Evolutionary conservation across 2,113 vertebrate genomes (phyloP).

Genomic region (Phyllostomus discolor): DNA sequence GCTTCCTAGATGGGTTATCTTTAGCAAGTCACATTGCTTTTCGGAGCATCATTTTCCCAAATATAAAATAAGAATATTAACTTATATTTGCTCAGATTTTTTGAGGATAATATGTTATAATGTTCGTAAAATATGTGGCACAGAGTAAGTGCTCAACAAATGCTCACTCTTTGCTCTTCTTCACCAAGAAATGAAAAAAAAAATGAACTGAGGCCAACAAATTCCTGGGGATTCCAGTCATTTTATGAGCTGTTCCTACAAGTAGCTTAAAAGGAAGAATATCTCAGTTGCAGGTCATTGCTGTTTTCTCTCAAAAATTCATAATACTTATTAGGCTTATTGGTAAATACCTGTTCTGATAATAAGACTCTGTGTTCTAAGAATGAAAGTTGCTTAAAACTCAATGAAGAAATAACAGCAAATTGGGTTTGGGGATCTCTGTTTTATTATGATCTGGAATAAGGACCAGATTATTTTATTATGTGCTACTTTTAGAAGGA

Average conservation of each 20-base stretch:
- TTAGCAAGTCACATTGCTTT: neutral
- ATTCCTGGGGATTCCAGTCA: neutral
- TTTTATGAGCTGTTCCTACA: neutral
- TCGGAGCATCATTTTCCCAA: neutral
- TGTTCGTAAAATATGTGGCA: neutral
- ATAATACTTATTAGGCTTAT: conserved; percentile 37
- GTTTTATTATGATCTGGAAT: conserved; percentile 51
- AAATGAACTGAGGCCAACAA: neutral
- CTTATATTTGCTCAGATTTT: neutral
- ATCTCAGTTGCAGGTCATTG: neutral
- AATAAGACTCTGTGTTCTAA: conserved; percentile 34
- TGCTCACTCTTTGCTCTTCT: neutral
- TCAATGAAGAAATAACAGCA: conserved; percentile 50
- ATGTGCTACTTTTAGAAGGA: conserved; percentile 42
- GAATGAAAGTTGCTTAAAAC: conserved; percentile 30
- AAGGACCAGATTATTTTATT: conserved; percentile 42
- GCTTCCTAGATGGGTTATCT: neutral
- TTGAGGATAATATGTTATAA: neutral
- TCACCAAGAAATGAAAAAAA: neutral
- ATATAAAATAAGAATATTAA: neutral
- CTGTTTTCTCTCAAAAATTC: conserved; percentile 32
- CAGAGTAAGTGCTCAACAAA: neutral
- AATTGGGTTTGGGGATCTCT: conserved; percentile 35
- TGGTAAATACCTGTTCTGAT: conserved; percentile 45
- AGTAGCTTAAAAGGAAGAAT: neutral